These are phyloP conservation scores for Pseudochromis fuscus DNA, from an alignment of 2,797 vertebrate genomes.

Conservation along the genomic window DNA sequence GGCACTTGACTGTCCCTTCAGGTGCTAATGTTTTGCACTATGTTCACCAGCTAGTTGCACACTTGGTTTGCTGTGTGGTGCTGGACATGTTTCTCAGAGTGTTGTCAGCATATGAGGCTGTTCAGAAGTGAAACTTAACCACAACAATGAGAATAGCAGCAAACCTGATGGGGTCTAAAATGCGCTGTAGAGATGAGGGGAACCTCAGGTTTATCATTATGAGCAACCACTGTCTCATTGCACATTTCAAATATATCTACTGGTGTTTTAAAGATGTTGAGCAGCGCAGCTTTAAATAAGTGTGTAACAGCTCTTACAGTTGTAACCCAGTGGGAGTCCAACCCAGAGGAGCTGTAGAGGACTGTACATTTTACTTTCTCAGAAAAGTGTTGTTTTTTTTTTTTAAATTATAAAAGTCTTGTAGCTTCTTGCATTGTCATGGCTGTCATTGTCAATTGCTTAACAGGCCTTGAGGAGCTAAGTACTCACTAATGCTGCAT, in stretches of 20 bases:
- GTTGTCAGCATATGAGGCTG: too few species aligned
- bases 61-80: not conserved
- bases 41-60: not conserved
- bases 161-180: too few species aligned
- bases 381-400: too few species aligned
- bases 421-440: constrained; percentile 24
- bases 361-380: constrained; percentile 6
- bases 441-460: constrained; percentile 29
- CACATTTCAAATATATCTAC: too few species aligned
- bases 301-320: not conserved
- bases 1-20: too few species aligned
- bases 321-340: not conserved
- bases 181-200: too few species aligned
- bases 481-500: constrained; percentile 42
- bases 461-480: constrained; percentile 36
- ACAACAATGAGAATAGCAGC: not conserved
- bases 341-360: not conserved
- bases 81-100: not conserved
- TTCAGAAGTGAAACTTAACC: not conserved
- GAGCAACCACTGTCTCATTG: too few species aligned
- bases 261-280: not conserved
- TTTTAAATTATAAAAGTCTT: too few species aligned
- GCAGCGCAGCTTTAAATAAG: not conserved
- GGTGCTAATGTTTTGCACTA: not conserved
- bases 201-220: too few species aligned